Evolutionary conservation across 2,888 invertebrate genomes (phyloP), one percentile per base, ranked within the genome.

Genomic region (Chrysomela aeneicollis): DNA sequence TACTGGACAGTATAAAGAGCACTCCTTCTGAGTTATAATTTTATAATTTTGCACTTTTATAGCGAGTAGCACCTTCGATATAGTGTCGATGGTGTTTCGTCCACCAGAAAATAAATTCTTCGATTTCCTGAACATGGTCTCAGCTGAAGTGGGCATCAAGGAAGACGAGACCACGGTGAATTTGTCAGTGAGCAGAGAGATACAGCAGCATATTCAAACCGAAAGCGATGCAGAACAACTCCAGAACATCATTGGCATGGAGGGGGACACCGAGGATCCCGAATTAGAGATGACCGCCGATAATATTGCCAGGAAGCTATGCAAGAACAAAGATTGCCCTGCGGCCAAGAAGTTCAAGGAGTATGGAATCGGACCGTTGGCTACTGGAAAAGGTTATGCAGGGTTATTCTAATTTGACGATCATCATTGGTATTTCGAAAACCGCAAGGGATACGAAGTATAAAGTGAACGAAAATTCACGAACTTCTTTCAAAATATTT

Each of bases 281-380:
- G 61, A 26, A 5, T 18, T 67, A 17, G 66, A 71, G 26, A 64
- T 79, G 59, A 80, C 80, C 0, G 71, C 75, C 0, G 77, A 78
- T 6, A 72, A 73, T 53, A 77, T 82, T 42, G 76, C 76, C 6
- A 65, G 54, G n/a, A 66, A 68, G 51, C 58, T 77, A 32, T 82
- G 82, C 66, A 76, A 74, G 10, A 77, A 79, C 66, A 76, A 74
- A 52, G 75, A 81, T 63, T 83, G 83, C 66, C 82, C 82, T 0
- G 82, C 79, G 4, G 82, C 77, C 0, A 74, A 73, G 49, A 78
- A 79, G 60, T 83, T 83, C 64, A 81, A 80, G 66, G 78, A 82
- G 52, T 81, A 73, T 55, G 83, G 83, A 8, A 77, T 83, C 10
- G 83, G 83, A 2, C 83, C 82, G 2, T 69, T 82, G 32, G 81